Base-by-base conservation (phyloP, 2,888 invertebrate species). In the Tortrix viridana region DNA sequence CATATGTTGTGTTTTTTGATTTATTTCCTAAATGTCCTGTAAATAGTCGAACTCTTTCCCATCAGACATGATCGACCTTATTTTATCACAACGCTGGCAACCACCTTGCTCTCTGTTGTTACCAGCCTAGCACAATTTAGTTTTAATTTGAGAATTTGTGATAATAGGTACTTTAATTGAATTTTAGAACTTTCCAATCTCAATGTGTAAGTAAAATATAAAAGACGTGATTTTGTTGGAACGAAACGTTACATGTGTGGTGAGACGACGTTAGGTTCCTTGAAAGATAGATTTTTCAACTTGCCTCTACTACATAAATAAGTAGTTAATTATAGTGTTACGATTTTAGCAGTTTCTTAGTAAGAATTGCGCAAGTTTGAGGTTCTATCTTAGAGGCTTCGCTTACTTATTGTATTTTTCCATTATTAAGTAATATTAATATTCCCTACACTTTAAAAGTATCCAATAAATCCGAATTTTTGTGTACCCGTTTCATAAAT, bases 191-290 rank as follows among this genome's bases (percentile, higher is more conserved):
- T 67, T 71, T 66, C 73, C 76, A 80, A 79, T 80, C 77, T 81
- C 72, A 70, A 74, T 75, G 54, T 49, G 32, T 62, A 57, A 62
- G 62, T 57, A 52, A 72, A 70, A 60, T 67, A 64, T 32, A 81
- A 87, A 89, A 88, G 87, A 89, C 86, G 85, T 75, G 77, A 72
- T 77, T 74, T 72, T 76, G 74, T 72, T 60, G 41, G 67, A 71
- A 68, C 71, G 79, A 78, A 85, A 88, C 87, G 91, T 91, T 91
- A 90, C 92, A 91, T 91, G 91, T 91, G 92, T 91, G 90, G 92
- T 91, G 92, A 92, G 91, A 91, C 91, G 91, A 88, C 86, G 88
- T 84, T 86, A 89, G 88, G 85, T 80, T 79, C 78, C 83, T 72
- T 72, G 61, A 79, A 80, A 81, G 80, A 82, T 81, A 74, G 80